Percentiles rank a stretch among this genome's conserved stretches.
These are phyloP conservation scores for Decapterus maruadsi DNA, from an alignment of 2,797 vertebrate species.

Conservation along the genomic window DNA sequence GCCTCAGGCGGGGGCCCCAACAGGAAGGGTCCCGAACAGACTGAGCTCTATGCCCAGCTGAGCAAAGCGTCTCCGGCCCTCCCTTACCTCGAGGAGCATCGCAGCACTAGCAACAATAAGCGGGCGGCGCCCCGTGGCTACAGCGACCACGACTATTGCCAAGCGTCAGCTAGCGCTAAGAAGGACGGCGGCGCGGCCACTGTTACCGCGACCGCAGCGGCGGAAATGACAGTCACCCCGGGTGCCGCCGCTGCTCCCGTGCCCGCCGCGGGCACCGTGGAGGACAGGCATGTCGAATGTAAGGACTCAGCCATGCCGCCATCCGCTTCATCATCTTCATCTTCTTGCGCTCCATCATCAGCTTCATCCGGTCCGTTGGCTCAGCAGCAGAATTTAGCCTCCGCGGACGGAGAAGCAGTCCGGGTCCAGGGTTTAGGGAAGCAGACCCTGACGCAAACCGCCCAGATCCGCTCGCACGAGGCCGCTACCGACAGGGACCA, in stretches of 20 bases:
- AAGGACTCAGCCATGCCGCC: slow-evolving; percentile 89
- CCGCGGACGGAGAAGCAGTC: slow-evolving; percentile 85
- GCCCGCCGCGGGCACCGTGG: slow-evolving; percentile 86
- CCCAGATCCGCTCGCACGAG: slow-evolving; percentile 67
- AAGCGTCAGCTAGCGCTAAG: slow-evolving; percentile 92
- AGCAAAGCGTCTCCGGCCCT: slow-evolving; percentile 90
- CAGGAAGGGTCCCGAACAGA: slow-evolving; percentile 94
- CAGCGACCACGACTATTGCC: slow-evolving; percentile 99
- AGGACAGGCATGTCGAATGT: slow-evolving; percentile 91
- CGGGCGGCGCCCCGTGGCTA: slow-evolving; percentile 90
- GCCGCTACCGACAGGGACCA: slow-evolving; percentile 61
- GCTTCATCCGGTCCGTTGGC: slow-evolving; percentile 83
- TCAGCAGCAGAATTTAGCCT: slow-evolving; percentile 86
- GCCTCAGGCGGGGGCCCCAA: slow-evolving; percentile 86
- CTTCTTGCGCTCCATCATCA: slow-evolving; percentile 77
- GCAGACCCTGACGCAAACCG: slow-evolving; percentile 63
- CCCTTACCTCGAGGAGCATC: slow-evolving; percentile 90
- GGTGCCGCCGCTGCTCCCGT: slow-evolving; percentile 70
- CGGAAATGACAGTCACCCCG: slow-evolving; percentile 89
- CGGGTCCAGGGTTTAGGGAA: slow-evolving; percentile 63
- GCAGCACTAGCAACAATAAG: slow-evolving; percentile 87
- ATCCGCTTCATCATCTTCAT: slow-evolving; percentile 80
- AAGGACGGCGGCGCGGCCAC: slow-evolving; percentile 86
- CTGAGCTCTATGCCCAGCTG: slow-evolving; percentile 96
- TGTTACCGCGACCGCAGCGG: slow-evolving; percentile 92